Percentiles rank a stretch among this genome's conserved stretches.
Conservation (phyloP, 2,113 vertebrate species). For the Melanerpes aurifrons region DNA sequence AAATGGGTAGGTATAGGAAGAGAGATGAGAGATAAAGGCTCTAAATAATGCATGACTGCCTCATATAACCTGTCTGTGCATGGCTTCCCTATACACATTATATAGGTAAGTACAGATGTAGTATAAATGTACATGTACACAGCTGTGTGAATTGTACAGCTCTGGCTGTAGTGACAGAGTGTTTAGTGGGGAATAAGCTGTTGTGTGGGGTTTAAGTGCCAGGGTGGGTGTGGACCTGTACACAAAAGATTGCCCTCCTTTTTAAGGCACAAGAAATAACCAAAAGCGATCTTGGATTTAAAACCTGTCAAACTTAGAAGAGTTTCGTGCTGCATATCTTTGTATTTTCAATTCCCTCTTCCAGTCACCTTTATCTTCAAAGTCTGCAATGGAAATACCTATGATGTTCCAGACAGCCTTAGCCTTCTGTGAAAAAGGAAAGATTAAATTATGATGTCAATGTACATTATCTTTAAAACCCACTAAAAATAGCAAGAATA, state of each 20-base stretch:
- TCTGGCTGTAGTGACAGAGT: neutral
- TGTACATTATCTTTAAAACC: neutral
- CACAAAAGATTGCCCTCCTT: neutral
- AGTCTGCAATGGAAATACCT: neutral
- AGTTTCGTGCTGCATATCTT: neutral
- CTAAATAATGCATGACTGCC: neutral
- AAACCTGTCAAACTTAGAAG: neutral
- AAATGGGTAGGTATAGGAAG: neutral
- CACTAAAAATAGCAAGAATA: conserved; percentile 9
- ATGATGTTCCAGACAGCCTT: neutral
- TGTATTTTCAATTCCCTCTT: neutral
- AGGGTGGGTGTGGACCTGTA: neutral
- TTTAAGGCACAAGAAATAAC: neutral
- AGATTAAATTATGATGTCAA: neutral
- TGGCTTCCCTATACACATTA: fast-evolving
- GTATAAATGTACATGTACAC: neutral
- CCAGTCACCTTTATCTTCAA: neutral
- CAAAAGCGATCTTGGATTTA: neutral
- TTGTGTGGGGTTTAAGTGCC: neutral
- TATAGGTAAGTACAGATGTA: neutral
- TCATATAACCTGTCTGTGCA: fast-evolving
- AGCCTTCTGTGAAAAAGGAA: neutral
- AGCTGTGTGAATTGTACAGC: neutral
- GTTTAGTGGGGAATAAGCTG: neutral
- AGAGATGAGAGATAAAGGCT: neutral